Percentiles rank a stretch among this genome's conserved stretches.
phyloP scores from a whole-genome alignment of 2,888 invertebrate genomes.

The Phania funesta region DNA sequence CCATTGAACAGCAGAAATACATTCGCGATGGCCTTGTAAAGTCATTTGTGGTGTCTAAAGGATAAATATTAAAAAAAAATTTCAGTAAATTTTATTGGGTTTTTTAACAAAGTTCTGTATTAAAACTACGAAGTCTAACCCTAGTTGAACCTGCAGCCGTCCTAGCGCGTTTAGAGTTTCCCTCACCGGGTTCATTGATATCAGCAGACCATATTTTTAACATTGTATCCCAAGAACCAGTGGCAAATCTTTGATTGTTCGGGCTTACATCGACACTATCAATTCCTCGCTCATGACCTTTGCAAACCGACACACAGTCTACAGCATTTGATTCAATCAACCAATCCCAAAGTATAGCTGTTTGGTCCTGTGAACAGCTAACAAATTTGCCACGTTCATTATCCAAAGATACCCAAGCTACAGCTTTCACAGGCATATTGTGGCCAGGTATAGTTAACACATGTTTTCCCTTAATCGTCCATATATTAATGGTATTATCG shows the following conservation, averaged over 20 bases:
- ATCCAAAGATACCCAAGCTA: slow-evolving; percentile 89
- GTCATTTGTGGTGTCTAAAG: slow-evolving; percentile 90
- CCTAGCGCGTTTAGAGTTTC: slow-evolving; percentile 83
- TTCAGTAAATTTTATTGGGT: background rate
- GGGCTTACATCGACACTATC: slow-evolving; percentile 91
- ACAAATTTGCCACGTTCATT: slow-evolving; percentile 86
- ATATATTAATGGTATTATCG: slow-evolving; percentile 94
- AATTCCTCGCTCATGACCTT: slow-evolving; percentile 95
- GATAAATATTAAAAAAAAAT: background rate
- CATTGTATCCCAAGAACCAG: slow-evolving; percentile 96
- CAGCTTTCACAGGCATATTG: slow-evolving; percentile 91
- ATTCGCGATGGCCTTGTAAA: slow-evolving; percentile 95
- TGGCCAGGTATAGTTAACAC: slow-evolving; percentile 92
- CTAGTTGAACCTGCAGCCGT: slow-evolving; percentile 81
- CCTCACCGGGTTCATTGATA: slow-evolving; percentile 82
- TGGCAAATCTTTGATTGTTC: slow-evolving; percentile 85
- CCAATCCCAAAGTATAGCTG: slow-evolving; percentile 95
- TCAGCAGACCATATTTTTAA: slow-evolving; percentile 94
- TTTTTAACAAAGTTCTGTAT: background rate
- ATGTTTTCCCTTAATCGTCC: slow-evolving; percentile 92
- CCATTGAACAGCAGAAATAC: slow-evolving; percentile 93
- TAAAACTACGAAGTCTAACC: slow-evolving; percentile 77
- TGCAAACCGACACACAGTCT: slow-evolving; percentile 89
- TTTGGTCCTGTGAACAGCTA: slow-evolving; percentile 95
- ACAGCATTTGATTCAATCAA: slow-evolving; percentile 87